These are phyloP conservation scores for Chionis minor DNA, from an alignment of 2,113 vertebrate genomes.

Conservation along the genomic window DNA sequence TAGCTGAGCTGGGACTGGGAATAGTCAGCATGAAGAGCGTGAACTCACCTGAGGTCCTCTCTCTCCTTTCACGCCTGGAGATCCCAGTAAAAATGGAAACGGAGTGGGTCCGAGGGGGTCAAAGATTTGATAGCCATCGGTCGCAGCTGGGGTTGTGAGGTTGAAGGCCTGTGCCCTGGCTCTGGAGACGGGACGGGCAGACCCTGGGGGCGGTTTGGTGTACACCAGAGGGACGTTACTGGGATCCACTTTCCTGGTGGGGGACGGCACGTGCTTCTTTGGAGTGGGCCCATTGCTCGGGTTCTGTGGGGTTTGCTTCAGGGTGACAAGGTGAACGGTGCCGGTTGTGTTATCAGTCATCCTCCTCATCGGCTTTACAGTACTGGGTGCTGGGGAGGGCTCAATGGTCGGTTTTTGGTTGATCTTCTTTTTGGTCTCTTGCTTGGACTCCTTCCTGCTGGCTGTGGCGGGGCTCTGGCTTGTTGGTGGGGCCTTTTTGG, in stretches of 20 bases:
- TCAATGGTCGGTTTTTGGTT: conserved; percentile 24
- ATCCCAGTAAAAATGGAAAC: conserved; percentile 80
- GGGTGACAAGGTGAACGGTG: conserved; percentile 12
- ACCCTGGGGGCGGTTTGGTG: conserved; percentile 44
- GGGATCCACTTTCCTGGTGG: conserved; percentile 61
- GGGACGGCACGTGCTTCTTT: conserved; percentile 33
- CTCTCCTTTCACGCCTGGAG: conserved; percentile 88
- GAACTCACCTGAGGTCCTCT: conserved; percentile 85
- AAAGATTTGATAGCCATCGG: conserved; percentile 81
- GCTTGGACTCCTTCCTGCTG: conserved; percentile 40
- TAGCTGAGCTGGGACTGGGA: not conserved
- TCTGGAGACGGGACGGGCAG: not conserved
- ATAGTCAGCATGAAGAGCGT: not conserved
- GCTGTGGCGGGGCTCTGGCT: not conserved
- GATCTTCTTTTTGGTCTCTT: conserved; percentile 42
- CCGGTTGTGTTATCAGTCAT: conserved; percentile 19
- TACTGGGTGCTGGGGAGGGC: not conserved
- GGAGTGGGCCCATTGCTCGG: not conserved
- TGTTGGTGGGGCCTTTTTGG: conserved; percentile 3
- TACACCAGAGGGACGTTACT: conserved; percentile 38
- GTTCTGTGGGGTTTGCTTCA: conserved; percentile 8
- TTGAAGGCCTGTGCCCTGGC: conserved; percentile 6
- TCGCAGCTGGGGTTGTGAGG: conserved; percentile 74
- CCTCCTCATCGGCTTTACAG: not conserved
- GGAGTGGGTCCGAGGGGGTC: conserved; percentile 79